These are phyloP conservation scores for Listrodromus nycthemerus DNA, from an alignment of 2,888 invertebrate genomes.

Conservation along the genomic window DNA sequence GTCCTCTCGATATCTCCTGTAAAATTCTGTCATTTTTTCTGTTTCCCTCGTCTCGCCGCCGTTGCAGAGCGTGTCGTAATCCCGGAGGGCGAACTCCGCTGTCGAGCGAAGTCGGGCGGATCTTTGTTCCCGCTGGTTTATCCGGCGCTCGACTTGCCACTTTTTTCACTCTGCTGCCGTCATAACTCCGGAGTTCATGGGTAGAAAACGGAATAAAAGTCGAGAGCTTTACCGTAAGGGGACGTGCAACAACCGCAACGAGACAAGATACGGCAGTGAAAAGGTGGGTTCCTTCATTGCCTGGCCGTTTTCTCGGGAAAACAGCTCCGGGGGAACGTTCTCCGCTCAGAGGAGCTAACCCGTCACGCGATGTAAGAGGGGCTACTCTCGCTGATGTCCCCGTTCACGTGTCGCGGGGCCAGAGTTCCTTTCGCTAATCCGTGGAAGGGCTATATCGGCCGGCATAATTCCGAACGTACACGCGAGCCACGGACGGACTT, in stretches of 20 bases:
- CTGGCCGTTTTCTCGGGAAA: not conserved
- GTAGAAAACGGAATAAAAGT: conserved; percentile 47
- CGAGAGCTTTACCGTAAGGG: not conserved
- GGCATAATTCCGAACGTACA: conserved; percentile 61
- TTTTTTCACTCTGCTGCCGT: conserved; percentile 9
- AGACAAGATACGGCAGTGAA: conserved; percentile 17
- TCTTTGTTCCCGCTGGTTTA: not conserved
- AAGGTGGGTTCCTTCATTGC: conserved; percentile 1
- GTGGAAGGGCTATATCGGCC: conserved; percentile 55
- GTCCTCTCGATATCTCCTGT: conserved; percentile 18
- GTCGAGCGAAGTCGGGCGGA: too few species aligned
- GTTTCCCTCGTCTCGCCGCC: not conserved
- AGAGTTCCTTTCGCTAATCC: conserved; percentile 35
- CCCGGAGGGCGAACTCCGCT: conserved; percentile 32
- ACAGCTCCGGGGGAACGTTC: conserved; percentile 30
- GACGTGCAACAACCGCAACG: conserved; percentile 5
- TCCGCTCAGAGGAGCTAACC: conserved; percentile 14
- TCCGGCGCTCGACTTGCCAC: not conserved
- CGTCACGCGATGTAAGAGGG: conserved; percentile 58
- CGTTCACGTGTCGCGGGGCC: conserved; percentile 48
- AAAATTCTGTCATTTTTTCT: conserved; percentile 54
- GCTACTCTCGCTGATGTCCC: conserved; percentile 18
- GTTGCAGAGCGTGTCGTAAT: conserved; percentile 29
- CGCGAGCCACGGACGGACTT: conserved; percentile 53
- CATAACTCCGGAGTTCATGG: conserved; percentile 22